Conservation (phyloP, 2,888 invertebrate species). For the Phortica okadai region DNA sequence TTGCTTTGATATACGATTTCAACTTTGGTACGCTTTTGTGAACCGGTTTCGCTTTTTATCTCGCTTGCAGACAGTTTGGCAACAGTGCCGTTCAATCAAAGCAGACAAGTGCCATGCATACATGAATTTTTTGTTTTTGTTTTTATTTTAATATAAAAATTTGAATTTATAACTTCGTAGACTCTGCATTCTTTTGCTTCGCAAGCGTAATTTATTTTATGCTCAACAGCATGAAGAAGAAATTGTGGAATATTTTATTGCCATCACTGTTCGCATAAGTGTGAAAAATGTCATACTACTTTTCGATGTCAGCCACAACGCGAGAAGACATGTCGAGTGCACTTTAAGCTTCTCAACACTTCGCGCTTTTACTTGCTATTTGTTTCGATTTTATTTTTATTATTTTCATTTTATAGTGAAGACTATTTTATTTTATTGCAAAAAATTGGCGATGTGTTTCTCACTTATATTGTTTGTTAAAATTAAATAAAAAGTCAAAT, state of each 20-base stretch:
- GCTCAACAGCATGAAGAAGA: too few species aligned
- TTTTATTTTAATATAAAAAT: too few species aligned
- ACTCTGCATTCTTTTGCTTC: too few species aligned
- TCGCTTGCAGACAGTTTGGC: slow-evolving; percentile 22
- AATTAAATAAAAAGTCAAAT: too few species aligned
- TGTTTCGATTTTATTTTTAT: background rate
- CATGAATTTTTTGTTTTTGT: too few species aligned
- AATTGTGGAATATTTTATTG: background rate
- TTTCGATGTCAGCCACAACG: background rate
- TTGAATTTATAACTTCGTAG: too few species aligned
- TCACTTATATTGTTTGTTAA: too few species aligned
- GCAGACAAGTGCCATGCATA: background rate
- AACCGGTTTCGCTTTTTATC: slow-evolving; percentile 11
- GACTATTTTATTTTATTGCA: too few species aligned
- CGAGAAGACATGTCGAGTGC: slow-evolving; percentile 7
- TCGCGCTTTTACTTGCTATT: background rate
- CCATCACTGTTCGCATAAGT: background rate
- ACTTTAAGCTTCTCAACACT: slow-evolving; percentile 8
- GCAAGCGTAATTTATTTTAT: too few species aligned
- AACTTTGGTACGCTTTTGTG: slow-evolving; percentile 2
- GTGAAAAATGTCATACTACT: background rate
- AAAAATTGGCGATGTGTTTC: too few species aligned
- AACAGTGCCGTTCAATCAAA: background rate
- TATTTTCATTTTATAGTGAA: background rate
- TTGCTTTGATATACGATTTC: slow-evolving; percentile 59